Conservation (phyloP, 2,797 vertebrate genomes). For the Syndactyla subalaris region DNA sequence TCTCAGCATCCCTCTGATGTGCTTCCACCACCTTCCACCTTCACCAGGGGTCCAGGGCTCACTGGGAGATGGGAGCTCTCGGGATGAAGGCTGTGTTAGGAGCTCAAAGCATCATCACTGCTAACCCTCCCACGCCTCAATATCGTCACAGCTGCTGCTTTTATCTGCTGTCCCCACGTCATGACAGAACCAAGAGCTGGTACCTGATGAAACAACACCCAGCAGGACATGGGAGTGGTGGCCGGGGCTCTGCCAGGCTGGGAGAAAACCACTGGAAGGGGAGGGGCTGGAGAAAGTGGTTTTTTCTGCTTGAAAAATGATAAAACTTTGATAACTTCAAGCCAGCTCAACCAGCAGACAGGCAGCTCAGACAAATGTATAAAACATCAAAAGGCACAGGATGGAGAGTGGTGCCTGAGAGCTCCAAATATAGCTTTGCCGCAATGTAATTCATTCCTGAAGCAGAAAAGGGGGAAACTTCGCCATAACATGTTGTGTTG, state of each 20-base stretch:
- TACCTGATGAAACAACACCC: fast-evolving
- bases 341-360: conserved; percentile 8
- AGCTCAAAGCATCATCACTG: background rate
- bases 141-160: background rate
- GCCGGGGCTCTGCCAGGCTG: background rate
- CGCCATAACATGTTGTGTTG: background rate
- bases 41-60: background rate
- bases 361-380: conserved; percentile 67
- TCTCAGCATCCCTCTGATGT: background rate
- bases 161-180: background rate
- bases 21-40: background rate
- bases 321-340: conserved; percentile 64
- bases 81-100: background rate
- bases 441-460: background rate
- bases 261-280: background rate
- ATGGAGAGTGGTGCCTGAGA: background rate
- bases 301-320: conserved; percentile 9
- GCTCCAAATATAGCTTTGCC: conserved; percentile 45
- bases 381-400: conserved; percentile 76
- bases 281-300: background rate
- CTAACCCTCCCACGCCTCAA: background rate
- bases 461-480: background rate
- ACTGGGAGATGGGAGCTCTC: background rate
- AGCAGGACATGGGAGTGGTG: background rate
- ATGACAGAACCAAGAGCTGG: background rate